phyloP scores from a whole-genome alignment of 2,888 invertebrate species.

The Cosmia pyralina region DNA sequence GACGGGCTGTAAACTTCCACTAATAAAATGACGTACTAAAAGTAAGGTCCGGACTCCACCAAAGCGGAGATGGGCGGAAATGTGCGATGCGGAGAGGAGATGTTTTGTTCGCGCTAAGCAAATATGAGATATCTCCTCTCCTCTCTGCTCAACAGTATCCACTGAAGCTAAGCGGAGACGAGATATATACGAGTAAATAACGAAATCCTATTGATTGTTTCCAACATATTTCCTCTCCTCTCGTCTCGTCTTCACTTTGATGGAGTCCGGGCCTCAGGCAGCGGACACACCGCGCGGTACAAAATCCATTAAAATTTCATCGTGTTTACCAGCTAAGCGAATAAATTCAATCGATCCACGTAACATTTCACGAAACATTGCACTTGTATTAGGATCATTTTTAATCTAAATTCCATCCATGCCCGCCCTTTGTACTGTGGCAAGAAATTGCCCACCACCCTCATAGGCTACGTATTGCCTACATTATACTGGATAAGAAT shows the following conservation, averaged over 20 bases:
- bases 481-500: slow-evolving; percentile 81
- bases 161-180: no score
- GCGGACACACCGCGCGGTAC: slow-evolving; percentile 1
- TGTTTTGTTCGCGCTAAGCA: no score
- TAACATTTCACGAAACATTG: slow-evolving; percentile 82
- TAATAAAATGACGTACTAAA: background rate
- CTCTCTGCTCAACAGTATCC: no score
- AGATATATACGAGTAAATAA: no score
- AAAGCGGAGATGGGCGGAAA: no score
- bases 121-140: no score
- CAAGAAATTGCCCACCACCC: slow-evolving; percentile 68
- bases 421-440: slow-evolving; percentile 78
- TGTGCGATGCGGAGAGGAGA: no score
- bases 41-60: no score
- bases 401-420: slow-evolving; percentile 85
- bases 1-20: background rate
- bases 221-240: no score
- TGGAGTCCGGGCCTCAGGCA: no score
- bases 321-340: slow-evolving; percentile 23
- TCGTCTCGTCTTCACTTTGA: no score
- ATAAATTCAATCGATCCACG: slow-evolving; percentile 69
- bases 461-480: slow-evolving; percentile 67
- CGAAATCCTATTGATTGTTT: no score
- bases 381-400: slow-evolving; percentile 82
- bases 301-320: slow-evolving; percentile 44